Evolutionary conservation across 2,888 invertebrate species (phyloP), one percentile per base, ranked within the genome.

Genomic region (Agonopterix arenella): DNA sequence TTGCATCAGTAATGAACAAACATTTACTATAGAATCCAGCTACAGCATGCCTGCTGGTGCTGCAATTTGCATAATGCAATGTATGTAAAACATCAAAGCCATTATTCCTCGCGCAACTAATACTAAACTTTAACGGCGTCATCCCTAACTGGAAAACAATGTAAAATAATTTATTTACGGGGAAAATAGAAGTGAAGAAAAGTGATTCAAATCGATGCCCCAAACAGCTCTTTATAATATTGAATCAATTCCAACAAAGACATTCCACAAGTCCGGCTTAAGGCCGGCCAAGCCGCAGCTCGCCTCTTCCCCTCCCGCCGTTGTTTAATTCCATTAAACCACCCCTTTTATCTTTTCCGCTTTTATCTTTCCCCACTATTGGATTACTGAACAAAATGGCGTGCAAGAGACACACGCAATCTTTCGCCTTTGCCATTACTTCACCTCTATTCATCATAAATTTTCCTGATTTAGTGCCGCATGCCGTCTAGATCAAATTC

Each of bases 311-410:
- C 59, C 66, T 57, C 63, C 63, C 57, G 70, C 73, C 66, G 73
- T 80, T 84, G 83, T 85, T 86, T 89, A 85, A 89, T 88, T 85
- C 86, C 86, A 88, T 86, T 88, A 88, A 82, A 84, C 76, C 84
- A 84, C 84, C 83, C 85, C 83, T 85, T 85, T 83, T 85, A 83
- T 85, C 84, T 84, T 80, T 80, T 76, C 76, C 80, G 78, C 81
- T 84, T 84, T 84, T 86, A 85, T 85, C 83, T 83, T 73, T 28
- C 78, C 73, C 76, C 76, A 78, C 83, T 84, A 86, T 85, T 83
- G 82, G 82, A 86, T 86, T 86, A 83, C 83, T 68, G 74, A 77
- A 80, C 82, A 78, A 81, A 84, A 84, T 82, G 77, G 80, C 82
- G 74, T 74, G 79, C 79, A 81, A 78, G 76, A 80, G 82, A 82